Evolutionary conservation across 1,140 invertebrate species (phyloP), one percentile per base, ranked within the genome.

Genomic region (Leptinotarsa lineolata): DNA sequence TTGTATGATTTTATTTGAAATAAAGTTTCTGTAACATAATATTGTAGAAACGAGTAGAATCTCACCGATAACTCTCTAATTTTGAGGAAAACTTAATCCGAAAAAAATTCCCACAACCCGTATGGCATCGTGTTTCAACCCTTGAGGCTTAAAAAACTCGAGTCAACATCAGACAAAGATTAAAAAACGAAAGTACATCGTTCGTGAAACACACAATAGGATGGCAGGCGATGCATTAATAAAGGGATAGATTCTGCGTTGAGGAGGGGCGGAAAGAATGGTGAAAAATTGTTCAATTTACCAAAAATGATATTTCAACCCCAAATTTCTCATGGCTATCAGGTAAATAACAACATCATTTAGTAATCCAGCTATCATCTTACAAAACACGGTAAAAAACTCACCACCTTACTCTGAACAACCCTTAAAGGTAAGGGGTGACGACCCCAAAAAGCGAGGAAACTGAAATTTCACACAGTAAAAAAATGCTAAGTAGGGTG

Each of bases 271-370:
- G 18, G 46, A n/a, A 24, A 12, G 63, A 60, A 45, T 64, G 69
- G 68, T 71, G 74, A 78, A 77, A 77, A 77, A 78, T 78, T 77
- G 77, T 68, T 66, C 75, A 76, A 78, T 78, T 78, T 78, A 78
- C 66, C 77, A 78, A 72, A 73, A 58, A 63, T 69, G 58, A 46
- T 65, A 66, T 76, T 73, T 73, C 60, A 76, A 58, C 68, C 71
- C 76, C 72, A 68, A 75, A 75, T 75, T 77, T 77, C 76, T 77
- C 76, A 75, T 75, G 74, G 74, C 61, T 70, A 73, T 68, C 72
- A 77, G 73, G 69, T 65, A 76, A 64, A 61, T 72, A 72, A 72
- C 68, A 74, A 70, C 73, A 69, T 69, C 68, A 75, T 75, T 75
- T 74, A 70, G 70, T 77, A 78, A 78, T 78, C 71, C 75, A 65